A percentile compares a stretch with the other conserved stretches of the same genome.
Conservation (phyloP, 2,888 invertebrate genomes). For the Ashinkailepas kermadecensis region DNA sequence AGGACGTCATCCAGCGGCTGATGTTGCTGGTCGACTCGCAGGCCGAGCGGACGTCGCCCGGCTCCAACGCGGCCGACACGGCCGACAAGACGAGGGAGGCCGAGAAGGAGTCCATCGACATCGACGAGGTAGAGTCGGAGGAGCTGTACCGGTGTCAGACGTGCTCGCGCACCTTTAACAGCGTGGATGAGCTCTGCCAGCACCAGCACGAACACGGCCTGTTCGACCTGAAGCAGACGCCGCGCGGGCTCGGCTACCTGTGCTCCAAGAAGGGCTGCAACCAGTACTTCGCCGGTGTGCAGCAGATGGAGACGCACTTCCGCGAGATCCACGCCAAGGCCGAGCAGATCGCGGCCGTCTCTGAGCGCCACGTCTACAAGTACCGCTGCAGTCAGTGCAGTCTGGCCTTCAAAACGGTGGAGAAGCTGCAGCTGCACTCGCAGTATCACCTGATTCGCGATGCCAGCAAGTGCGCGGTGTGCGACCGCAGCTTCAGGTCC, state of each 20-base stretch:
- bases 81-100: conserved; percentile 35
- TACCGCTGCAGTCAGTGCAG: conserved; percentile 94
- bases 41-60: conserved; percentile 37
- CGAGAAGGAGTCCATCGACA: conserved; percentile 46
- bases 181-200: conserved; percentile 72
- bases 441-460: conserved; percentile 92
- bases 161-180: conserved; percentile 67
- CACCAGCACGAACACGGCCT: conserved; percentile 85
- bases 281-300: conserved; percentile 72
- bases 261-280: conserved; percentile 86
- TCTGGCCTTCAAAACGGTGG: conserved; percentile 89
- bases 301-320: conserved; percentile 75
- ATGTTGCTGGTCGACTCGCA: conserved; percentile 78
- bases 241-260: conserved; percentile 67
- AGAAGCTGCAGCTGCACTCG: conserved; percentile 87
- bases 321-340: conserved; percentile 62
- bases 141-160: conserved; percentile 48
- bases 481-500: conserved; percentile 84
- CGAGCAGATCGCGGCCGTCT: conserved; percentile 55
- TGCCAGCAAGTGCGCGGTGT: conserved; percentile 87
- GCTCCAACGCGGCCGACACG: conserved; percentile 35
- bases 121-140: conserved; percentile 33
- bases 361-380: conserved; percentile 91
- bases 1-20: conserved; percentile 81
- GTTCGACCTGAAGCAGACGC: conserved; percentile 68